These are phyloP conservation scores for Matsumurasca onukii DNA, from an alignment of 1,140 invertebrate species.

Conservation along the genomic window DNA sequence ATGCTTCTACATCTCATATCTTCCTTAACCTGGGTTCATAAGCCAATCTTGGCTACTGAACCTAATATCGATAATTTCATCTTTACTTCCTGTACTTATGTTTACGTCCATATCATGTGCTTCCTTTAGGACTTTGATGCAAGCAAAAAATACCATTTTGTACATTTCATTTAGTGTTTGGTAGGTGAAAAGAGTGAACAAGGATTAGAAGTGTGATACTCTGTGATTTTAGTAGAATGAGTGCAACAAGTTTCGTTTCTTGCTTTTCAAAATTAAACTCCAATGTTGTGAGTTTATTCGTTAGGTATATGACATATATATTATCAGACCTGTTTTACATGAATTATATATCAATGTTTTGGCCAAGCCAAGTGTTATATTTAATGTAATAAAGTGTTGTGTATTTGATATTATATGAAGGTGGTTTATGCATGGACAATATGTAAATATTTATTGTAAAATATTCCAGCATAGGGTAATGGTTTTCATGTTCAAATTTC, in stretches of 20 bases:
- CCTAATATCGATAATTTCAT: no score
- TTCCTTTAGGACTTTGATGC: no score
- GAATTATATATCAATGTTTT: background rate
- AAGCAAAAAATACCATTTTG: no score
- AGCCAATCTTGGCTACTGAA: no score
- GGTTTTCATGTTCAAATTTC: background rate
- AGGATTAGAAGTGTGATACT: no score
- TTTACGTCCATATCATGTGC: no score
- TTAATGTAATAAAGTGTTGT: background rate
- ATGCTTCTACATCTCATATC: no score
- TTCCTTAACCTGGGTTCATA: no score
- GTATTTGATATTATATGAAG: background rate
- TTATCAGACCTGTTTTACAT: background rate
- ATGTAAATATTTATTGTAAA: background rate
- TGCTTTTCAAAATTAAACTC: background rate
- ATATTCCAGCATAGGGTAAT: background rate
- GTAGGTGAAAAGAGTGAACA: no score
- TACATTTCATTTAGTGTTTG: no score
- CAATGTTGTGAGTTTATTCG: background rate
- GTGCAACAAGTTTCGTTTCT: background rate
- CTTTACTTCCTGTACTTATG: no score
- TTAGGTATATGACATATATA: background rate
- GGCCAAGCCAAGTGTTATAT: background rate
- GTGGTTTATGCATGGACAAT: background rate
- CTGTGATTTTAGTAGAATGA: background rate